phyloP scores from a whole-genome alignment of 2,797 vertebrate species.

The Betta splendens region DNA sequence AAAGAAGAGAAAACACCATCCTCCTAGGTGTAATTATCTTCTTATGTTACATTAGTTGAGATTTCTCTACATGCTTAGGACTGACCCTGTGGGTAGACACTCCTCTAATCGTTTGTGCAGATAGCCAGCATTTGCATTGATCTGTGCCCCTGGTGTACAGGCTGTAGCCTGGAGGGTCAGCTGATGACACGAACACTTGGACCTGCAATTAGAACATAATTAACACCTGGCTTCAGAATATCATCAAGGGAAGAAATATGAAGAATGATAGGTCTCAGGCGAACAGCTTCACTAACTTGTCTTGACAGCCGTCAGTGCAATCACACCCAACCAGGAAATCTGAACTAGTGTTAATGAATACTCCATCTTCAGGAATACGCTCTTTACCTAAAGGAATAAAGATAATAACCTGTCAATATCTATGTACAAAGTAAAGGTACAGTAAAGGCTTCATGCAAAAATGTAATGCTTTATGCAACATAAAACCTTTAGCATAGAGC shows the following conservation, averaged over 20 bases:
- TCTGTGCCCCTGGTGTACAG: slow-evolving; percentile 91
- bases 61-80: slow-evolving; percentile 6
- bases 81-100: slow-evolving; percentile 96
- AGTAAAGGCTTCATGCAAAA: too few relatives aligned
- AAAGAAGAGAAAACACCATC: neutral
- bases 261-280: neutral
- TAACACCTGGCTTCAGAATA: slow-evolving; percentile 1
- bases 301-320: slow-evolving; percentile 93
- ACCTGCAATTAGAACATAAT: slow-evolving; percentile 74
- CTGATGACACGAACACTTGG: slow-evolving; percentile 96
- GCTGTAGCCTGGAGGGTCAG: slow-evolving; percentile 93
- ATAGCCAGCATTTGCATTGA: slow-evolving; percentile 90
- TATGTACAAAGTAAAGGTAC: neutral
- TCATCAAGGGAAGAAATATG: neutral
- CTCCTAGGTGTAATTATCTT: slow-evolving; percentile 17
- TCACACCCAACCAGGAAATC: slow-evolving; percentile 97
- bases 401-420: neutral
- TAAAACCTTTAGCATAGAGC: too few relatives aligned
- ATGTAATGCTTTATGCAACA: too few relatives aligned
- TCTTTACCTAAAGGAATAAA: slow-evolving; percentile 80
- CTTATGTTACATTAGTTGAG: neutral
- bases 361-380: slow-evolving; percentile 92
- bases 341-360: slow-evolving; percentile 91
- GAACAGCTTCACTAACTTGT: slow-evolving; percentile 86
- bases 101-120: slow-evolving; percentile 93